These are phyloP conservation scores for Streblospio benedicti DNA, from an alignment of 1,140 invertebrate genomes.

Conservation along the genomic window DNA sequence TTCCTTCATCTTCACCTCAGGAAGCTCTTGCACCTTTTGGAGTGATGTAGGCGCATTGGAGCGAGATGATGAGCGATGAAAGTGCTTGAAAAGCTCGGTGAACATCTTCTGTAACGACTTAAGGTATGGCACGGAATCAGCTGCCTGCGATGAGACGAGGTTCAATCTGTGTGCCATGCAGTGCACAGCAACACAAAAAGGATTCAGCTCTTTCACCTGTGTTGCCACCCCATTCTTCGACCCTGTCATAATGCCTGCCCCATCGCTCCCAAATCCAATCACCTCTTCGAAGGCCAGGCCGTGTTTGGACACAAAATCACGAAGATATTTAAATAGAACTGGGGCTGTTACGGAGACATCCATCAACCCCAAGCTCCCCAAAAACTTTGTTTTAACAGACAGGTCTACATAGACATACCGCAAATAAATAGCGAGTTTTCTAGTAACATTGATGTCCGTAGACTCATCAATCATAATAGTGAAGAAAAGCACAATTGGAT, in stretches of 20 bases:
- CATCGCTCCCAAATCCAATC: constrained; percentile 1
- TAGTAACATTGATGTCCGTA: neutral
- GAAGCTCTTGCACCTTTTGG: too few species aligned
- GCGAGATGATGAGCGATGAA: too few species aligned
- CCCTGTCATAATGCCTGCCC: neutral
- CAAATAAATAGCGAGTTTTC: neutral
- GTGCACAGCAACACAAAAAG: neutral
- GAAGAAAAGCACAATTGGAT: neutral
- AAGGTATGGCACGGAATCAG: too few species aligned
- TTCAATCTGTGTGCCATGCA: neutral
- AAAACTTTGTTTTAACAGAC: neutral
- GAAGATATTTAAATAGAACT: neutral
- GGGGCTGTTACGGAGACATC: neutral
- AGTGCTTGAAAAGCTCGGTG: too few species aligned
- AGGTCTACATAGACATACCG: neutral
- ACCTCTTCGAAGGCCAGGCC: neutral
- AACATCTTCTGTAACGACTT: too few species aligned
- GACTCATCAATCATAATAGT: neutral
- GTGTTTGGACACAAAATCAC: neutral
- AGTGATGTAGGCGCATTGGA: too few species aligned
- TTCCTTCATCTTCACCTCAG: too few species aligned
- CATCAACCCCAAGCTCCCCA: neutral
- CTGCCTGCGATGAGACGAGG: neutral
- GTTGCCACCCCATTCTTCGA: neutral
- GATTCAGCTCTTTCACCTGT: neutral